A percentile compares a stretch with the other conserved stretches of the same genome.
Evolutionary conservation across 2,797 vertebrate genomes (phyloP).

Genomic region (Propithecus deckenii): DNA sequence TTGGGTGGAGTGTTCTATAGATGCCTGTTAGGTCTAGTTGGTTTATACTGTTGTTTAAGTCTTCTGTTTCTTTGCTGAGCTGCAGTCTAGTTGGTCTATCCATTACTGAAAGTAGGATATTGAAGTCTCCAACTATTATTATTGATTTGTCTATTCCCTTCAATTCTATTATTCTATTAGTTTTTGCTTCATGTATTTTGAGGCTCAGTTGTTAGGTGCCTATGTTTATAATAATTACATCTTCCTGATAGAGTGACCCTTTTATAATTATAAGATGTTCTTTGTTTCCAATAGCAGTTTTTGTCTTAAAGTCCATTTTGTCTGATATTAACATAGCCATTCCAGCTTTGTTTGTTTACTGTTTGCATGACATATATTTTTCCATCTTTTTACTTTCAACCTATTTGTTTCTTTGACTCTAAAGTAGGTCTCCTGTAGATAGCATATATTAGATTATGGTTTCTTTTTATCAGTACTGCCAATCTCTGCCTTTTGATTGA

Average conservation of each 20-base stretch:
- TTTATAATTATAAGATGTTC: constrained; percentile 8
- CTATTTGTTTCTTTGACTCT: neutral
- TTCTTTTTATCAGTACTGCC: neutral
- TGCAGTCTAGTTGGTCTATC: neutral
- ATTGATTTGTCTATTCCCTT: neutral
- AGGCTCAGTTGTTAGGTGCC: neutral
- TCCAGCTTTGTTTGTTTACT: neutral
- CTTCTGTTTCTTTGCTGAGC: constrained; percentile 24
- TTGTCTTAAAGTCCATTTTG: constrained; percentile 19
- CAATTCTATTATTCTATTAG: neutral
- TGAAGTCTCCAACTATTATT: neutral
- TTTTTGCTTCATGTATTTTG: neutral
- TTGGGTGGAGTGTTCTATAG: neutral
- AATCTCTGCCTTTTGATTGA: constrained; percentile 21
- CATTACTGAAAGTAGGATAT: neutral
- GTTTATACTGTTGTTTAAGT: neutral
- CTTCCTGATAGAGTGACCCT: neutral
- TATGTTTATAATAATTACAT: neutral
- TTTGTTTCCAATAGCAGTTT: neutral
- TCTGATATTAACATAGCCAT: neutral
- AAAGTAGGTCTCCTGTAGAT: neutral
- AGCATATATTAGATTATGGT: neutral
- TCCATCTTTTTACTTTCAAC: constrained; percentile 24
- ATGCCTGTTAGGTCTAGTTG: neutral
- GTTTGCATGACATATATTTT: neutral